Base-by-base conservation (phyloP, 2,797 vertebrate species). In the Poecilia wingei region DNA sequence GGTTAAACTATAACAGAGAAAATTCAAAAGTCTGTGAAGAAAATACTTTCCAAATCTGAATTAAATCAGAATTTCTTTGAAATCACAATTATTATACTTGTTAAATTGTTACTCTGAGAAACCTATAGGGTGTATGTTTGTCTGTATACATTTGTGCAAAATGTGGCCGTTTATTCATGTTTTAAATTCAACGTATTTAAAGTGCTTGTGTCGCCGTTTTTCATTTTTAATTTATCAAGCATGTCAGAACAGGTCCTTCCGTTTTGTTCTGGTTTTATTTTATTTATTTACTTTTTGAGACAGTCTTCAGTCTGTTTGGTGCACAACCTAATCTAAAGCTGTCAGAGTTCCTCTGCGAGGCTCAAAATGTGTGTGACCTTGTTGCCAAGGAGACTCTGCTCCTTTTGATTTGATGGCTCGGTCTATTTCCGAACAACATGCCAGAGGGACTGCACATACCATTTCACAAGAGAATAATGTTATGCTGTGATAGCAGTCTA, bases 281-380 rank as follows among this genome's bases (percentile, higher is more conserved):
- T 43, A 12, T 61, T 36, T 39, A 6, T 66, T 66, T 39, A 8
- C 16, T 64, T 64, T 36, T 68, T 22, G 20, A 20, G 9, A 12
- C 33, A 68, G 64, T 45, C 68, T 28, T 45, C 41, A 43, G 25
- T 25, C 41, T 28, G 68, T 16, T 70, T 70, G 41, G 25, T n/a
- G 41, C n/a, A 14, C 43, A 70, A 70, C 28, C 8, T n/a, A n/a
- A 70, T 70, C 25, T 70, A 14, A 70, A 70, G 13, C 68, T 70
- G 68, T 70, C 22, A 28, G 59, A 20, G 36, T 25, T 69, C n/a
- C 39, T 69, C 22, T 41, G 9, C 72, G 6, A 2, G 46, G 46
- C 64, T 86, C 36, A 72, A 68, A 86, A 86, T 82, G n/a, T 82
- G 28, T 75, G 55, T 33, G 80, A 86, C 88, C 83, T 90, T 85